These are phyloP conservation scores for Hypocryptadius cinnamomeus DNA, from an alignment of 2,113 vertebrate genomes.

Conservation along the genomic window DNA sequence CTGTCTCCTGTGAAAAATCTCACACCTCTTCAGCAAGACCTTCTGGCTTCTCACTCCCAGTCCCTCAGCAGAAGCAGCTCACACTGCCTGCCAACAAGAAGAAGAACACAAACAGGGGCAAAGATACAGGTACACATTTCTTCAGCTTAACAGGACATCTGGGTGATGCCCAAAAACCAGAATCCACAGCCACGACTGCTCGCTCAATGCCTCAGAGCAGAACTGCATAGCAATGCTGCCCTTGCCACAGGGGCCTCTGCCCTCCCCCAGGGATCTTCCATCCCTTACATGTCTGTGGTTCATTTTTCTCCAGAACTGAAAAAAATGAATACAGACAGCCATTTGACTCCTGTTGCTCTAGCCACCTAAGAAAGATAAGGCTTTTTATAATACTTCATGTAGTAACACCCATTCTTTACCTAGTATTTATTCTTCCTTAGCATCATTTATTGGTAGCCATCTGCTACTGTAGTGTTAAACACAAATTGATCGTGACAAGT, in stretches of 20 bases:
- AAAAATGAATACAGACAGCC: neutral
- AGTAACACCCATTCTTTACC: fast-evolving
- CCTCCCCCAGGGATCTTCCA: neutral
- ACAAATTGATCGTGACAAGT: neutral
- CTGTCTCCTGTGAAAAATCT: neutral
- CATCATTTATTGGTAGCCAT: neutral
- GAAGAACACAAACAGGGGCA: neutral
- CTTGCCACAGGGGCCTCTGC: neutral
- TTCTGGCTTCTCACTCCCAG: neutral
- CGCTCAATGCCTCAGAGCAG: fast-evolving
- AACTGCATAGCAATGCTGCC: neutral
- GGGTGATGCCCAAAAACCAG: neutral
- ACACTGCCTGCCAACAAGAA: neutral
- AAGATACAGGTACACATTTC: neutral
- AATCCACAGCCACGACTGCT: fast-evolving
- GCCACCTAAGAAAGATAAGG: neutral
- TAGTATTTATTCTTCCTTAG: neutral
- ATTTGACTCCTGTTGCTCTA: neutral
- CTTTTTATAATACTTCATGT: neutral
- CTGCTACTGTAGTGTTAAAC: neutral
- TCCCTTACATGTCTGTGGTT: neutral
- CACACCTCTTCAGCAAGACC: fast-evolving
- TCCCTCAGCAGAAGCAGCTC: neutral
- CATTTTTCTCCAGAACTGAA: neutral
- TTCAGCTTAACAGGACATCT: neutral